Base-by-base conservation (phyloP, 30 jellyfish, hydroid and myxozoan species). In the Nemopilema nomurai region DNA sequence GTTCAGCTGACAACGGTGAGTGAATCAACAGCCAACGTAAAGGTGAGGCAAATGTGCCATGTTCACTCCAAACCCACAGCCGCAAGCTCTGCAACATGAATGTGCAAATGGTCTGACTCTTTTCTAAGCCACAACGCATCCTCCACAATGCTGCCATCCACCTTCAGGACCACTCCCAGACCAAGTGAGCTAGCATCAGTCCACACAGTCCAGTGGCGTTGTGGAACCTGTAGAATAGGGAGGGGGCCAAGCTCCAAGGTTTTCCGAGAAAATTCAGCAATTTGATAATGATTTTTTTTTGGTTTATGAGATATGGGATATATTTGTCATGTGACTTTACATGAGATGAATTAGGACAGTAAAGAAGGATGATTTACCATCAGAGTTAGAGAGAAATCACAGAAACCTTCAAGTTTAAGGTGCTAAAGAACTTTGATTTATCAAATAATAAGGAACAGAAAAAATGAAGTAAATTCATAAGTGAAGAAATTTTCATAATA, bases 171-270 rank as follows among this genome's bases (percentile, higher is more conserved):
- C 67, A 51, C 67, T 9, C 67, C 67, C 67, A 51, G 19, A 51
- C 17, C 67, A 9, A 51, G 19, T 51, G 67, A 51, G 67, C 67
- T 51, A 20, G 67, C 67, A 51, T 51, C 67, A 51, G 17, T 9
- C 67, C 67, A 51, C n/a, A n/a, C n/a, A n/a, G n/a, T n/a, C n/a
- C n/a, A n/a, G n/a, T n/a, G n/a, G n/a, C n/a, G 86, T 76, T 28
- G 82, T 79, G 89, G 89, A 27, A 63, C 89, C 89, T 79, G 22
- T 52, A 63, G 3, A 62, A 4, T 63, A 79, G 89, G 89, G 89
- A 29, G 74, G 87, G 89, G 89, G 82, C 9, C 49, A 79, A 76
- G 86, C 31, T 63, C 81, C 19, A 79, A 79, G 66, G 27, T 30
- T 79, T 52, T 27, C 89, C 89, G 89, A 52, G 28, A 79, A 57